These are phyloP conservation scores for Babylonia areolata DNA, from an alignment of 1,140 invertebrate species.

Conservation along the genomic window DNA sequence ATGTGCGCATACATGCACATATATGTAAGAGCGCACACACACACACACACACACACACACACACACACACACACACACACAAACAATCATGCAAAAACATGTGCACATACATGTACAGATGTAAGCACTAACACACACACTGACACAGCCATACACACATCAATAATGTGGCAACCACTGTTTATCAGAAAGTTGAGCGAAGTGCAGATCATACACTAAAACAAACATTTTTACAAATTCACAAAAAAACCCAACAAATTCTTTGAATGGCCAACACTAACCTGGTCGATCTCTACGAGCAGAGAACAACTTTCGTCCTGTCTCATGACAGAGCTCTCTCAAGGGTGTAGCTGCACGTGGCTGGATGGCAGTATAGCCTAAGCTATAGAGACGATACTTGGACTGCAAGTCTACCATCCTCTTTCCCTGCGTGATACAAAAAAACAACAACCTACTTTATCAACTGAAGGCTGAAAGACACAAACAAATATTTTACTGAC, in stretches of 20 bases:
- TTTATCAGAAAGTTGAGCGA: no score
- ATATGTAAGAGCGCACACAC: neutral
- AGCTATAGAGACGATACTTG: slow-evolving; percentile 58
- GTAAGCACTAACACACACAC: neutral
- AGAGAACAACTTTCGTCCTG: slow-evolving; percentile 25
- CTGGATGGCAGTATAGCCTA: slow-evolving; percentile 55
- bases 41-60: slow-evolving; percentile 3
- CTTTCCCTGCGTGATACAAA: neutral
- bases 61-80: slow-evolving; percentile 6
- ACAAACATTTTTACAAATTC: no score
- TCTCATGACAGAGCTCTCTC: slow-evolving; percentile 61
- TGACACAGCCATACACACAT: neutral
- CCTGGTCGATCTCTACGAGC: slow-evolving; percentile 40
- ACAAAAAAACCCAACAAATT: no score
- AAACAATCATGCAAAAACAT: neutral
- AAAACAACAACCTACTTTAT: no score
- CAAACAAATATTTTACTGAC: no score
- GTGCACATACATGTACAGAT: neutral
- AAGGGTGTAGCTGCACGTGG: slow-evolving; percentile 43
- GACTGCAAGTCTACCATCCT: slow-evolving; percentile 69
- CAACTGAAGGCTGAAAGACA: no score
- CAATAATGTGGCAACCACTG: no score
- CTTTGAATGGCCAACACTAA: neutral
- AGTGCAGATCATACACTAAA: no score
- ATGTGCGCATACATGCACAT: no score